phyloP scores from a whole-genome alignment of 2,797 vertebrate species.

The Cephalopachus bancanus region DNA sequence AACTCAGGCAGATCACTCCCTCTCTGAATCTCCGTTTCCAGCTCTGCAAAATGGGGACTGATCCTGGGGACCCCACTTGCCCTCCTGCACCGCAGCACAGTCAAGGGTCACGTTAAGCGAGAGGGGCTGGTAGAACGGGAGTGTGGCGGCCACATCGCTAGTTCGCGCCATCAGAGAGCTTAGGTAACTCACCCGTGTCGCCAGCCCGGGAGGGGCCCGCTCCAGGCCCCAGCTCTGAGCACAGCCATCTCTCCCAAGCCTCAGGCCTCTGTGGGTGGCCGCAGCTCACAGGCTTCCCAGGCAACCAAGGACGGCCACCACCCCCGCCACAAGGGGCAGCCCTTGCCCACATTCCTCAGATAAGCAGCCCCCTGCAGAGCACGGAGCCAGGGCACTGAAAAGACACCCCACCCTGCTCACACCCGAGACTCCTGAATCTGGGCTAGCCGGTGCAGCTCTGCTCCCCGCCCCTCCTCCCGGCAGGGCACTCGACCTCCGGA shows the following conservation, averaged over 20 bases:
- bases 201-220: neutral
- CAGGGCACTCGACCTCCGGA: neutral
- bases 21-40: slow-evolving; percentile 13
- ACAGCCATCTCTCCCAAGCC: neutral
- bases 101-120: neutral
- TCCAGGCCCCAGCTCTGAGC: neutral
- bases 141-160: slow-evolving; percentile 72
- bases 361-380: slow-evolving; percentile 83
- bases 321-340: slow-evolving; percentile 62
- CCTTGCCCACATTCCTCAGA: slow-evolving; percentile 87
- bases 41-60: slow-evolving; percentile 1
- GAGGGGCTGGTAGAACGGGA: neutral
- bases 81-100: neutral
- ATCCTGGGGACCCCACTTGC: neutral
- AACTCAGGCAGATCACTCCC: neutral
- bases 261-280: neutral
- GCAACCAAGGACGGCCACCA: neutral
- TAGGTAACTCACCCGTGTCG: neutral
- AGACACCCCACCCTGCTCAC: neutral
- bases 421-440: slow-evolving; percentile 43
- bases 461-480: neutral
- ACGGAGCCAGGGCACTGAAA: neutral
- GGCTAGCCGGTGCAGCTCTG: neutral
- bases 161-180: slow-evolving; percentile 28
- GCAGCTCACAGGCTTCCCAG: neutral